Conservation (phyloP, 1,140 invertebrate species). For the Chlorops oryzae region DNA sequence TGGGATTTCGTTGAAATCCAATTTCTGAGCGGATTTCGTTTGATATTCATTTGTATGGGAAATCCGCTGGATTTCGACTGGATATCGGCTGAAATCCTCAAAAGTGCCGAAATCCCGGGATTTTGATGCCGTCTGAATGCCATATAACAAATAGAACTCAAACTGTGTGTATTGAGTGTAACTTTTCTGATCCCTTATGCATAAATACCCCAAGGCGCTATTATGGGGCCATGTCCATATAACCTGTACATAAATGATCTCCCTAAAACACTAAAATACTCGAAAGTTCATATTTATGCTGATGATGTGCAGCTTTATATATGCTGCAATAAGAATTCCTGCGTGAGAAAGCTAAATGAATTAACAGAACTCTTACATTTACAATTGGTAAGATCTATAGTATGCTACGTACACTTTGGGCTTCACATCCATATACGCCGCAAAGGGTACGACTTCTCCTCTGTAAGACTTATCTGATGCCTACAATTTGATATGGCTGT, state of each 20-base stretch:
- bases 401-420: background rate
- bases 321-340: background rate
- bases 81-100: too few relatives aligned
- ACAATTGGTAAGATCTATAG: too few relatives aligned
- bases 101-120: too few relatives aligned
- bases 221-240: background rate
- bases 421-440: background rate
- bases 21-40: too few relatives aligned
- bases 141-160: too few relatives aligned
- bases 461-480: too few relatives aligned
- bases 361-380: background rate
- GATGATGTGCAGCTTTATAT: background rate
- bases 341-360: background rate
- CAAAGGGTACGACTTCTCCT: background rate
- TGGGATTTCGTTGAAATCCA: too few relatives aligned
- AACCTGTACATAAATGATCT: background rate
- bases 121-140: too few relatives aligned
- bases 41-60: too few relatives aligned
- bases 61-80: too few relatives aligned
- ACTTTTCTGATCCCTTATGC: background rate
- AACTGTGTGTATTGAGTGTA: background rate
- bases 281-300: background rate
- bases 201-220: background rate
- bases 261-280: background rate
- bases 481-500: too few relatives aligned